Evolutionary conservation across 2,797 vertebrate genomes (phyloP).

Genomic region (Tokudaia tokunoshimensis): DNA sequence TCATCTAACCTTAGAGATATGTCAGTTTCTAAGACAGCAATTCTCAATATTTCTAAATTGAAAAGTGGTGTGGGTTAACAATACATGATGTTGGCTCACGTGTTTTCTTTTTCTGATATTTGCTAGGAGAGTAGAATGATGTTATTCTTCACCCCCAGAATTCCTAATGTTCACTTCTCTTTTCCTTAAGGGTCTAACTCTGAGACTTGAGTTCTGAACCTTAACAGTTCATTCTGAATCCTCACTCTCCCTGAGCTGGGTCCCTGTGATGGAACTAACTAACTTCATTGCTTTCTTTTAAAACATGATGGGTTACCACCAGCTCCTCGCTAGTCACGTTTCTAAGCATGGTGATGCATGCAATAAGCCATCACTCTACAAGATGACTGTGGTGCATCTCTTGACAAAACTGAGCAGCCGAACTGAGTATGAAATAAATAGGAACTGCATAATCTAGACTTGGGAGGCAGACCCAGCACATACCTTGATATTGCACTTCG

Average conservation of each 20-base stretch:
- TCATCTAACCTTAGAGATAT: not conserved
- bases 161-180: slow-evolving; percentile 47
- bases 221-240: not conserved
- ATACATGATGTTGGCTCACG: not conserved
- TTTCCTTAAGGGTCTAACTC: slow-evolving; percentile 23
- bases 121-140: slow-evolving; percentile 32
- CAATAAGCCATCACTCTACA: slow-evolving; percentile 34
- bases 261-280: slow-evolving; percentile 16
- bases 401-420: slow-evolving; percentile 35
- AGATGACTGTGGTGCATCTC: not conserved
- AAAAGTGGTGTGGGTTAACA: slow-evolving; percentile 13
- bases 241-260: not conserved
- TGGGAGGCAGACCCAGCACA: slow-evolving; percentile 31
- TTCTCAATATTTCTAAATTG: slow-evolving; percentile 23
- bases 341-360: not conserved
- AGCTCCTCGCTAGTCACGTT: not conserved
- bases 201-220: slow-evolving; percentile 46
- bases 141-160: slow-evolving; percentile 34
- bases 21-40: slow-evolving; percentile 27
- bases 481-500: slow-evolving; percentile 58
- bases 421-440: slow-evolving; percentile 59
- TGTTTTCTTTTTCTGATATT: slow-evolving; percentile 35
- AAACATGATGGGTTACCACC: not conserved
- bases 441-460: slow-evolving; percentile 32
- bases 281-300: slow-evolving; percentile 17